A percentile compares a stretch with the other conserved stretches of the same genome.
Conservation (phyloP, 2,888 invertebrate genomes). For the Autographa gamma region DNA sequence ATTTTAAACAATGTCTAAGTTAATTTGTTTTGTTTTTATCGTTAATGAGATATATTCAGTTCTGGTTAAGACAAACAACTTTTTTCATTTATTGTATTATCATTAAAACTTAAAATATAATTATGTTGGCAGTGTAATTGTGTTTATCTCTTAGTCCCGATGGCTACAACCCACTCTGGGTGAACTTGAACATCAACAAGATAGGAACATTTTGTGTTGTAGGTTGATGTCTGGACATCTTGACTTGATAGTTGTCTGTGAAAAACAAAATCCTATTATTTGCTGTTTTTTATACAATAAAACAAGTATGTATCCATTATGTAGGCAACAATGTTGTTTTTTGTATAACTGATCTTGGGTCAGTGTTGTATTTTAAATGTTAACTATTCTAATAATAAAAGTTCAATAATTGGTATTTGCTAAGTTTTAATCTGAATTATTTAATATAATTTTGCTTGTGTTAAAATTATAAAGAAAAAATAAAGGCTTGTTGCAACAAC, state of each 20-base stretch:
- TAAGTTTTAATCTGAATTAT: too few species aligned
- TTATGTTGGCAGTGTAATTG: slow-evolving; percentile 14
- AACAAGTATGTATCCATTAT: too few species aligned
- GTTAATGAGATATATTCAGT: slow-evolving; percentile 37
- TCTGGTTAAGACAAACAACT: slow-evolving; percentile 41
- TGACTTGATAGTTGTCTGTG: slow-evolving; percentile 80
- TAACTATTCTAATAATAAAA: too few species aligned
- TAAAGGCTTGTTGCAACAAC: too few species aligned
- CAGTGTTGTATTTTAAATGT: too few species aligned
- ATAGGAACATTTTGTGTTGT: slow-evolving; percentile 86
- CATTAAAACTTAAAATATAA: slow-evolving; percentile 30
- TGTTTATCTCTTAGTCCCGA: slow-evolving; percentile 81
- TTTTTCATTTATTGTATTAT: slow-evolving; percentile 40
- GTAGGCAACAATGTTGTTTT: too few species aligned
- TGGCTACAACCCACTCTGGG: slow-evolving; percentile 86
- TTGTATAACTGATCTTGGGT: too few species aligned
- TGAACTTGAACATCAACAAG: slow-evolving; percentile 85
- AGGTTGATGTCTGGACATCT: slow-evolving; percentile 81
- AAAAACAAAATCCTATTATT: slow-evolving; percentile 41
- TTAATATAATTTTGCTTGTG: too few species aligned
- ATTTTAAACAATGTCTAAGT: slow-evolving; percentile 1
- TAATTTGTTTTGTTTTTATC: slow-evolving; percentile 6
- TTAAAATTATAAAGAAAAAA: not conserved
- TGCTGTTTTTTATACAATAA: too few species aligned
- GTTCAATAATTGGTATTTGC: too few species aligned